Base-by-base conservation (phyloP, 2,797 vertebrate species). In the Tauraco hartlaubi region DNA sequence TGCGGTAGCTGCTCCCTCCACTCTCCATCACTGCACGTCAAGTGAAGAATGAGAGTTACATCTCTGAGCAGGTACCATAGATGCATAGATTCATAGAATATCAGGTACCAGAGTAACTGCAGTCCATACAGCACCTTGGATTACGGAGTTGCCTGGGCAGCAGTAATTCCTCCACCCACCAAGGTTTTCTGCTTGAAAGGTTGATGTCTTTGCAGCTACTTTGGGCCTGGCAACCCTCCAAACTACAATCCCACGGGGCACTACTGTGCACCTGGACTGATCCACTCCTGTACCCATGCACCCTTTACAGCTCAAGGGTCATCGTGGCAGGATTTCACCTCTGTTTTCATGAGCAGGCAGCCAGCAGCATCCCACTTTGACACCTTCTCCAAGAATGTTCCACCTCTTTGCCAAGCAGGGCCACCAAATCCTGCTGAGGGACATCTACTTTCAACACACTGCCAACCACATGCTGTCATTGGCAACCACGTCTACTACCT, bases 301-400 rank as follows among this genome's bases (percentile, higher is more conserved):
- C 5, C 22, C 9, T 78, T 54, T 49, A 21, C 23, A 62, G 51
- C 59, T 37, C 23, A 31, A 33, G 35, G 41, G 55, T 37, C 77
- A 49, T 4, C 0, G 0, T 25, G 58, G 33, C 20, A 81, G 54
- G 20, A 74, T 49, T 33, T 77, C 76, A 87, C 15, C 37, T 46
- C 51, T 85, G 43, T 58, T 55, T 79, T 55, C 35, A 48, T 0
- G 1, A 10, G 31, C 23, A 67, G 37, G 37, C 39, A 91, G 56
- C 52, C 52, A 62, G 56, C 37, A 84, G 44, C 77, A 77, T 31
- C 41, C 9, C 19, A 19, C 39, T 21, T 37, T 16, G 44, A 59
- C 15, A 58, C 5, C 1, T 0, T 9, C 35, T 62, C 21, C 13
- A 66, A 29, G 3, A 7, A 16, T 2, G 4, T 25, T 39, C 26